Conservation (phyloP, 2,888 invertebrate species). For the Calephelis perditalis region DNA sequence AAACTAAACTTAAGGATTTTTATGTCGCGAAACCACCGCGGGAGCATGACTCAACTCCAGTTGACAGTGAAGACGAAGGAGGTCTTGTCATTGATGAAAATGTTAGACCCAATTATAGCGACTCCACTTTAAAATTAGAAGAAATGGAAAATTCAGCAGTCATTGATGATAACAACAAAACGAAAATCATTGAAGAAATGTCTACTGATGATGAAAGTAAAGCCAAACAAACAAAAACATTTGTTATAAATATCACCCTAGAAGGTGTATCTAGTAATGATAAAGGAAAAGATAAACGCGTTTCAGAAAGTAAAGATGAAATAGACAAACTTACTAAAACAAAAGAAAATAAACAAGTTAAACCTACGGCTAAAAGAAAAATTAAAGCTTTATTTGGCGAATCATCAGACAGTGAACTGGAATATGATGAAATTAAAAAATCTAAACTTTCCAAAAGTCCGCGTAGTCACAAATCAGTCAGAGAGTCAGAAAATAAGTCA, state of each 20-base stretch:
- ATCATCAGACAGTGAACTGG: conserved; percentile 63
- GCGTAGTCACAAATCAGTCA: conserved; percentile 26
- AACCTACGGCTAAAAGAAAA: conserved; percentile 58
- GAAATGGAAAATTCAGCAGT: conserved; percentile 33
- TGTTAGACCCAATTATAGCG: conserved; percentile 34
- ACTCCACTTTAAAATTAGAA: conserved; percentile 42
- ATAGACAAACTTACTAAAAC: conserved; percentile 29
- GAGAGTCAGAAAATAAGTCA: conserved; percentile 9
- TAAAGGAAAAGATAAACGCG: conserved; percentile 25
- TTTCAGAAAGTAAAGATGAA: conserved; percentile 19
- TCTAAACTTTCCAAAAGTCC: conserved; percentile 35
- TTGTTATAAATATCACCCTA: conserved; percentile 65
- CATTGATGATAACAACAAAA: conserved; percentile 43
- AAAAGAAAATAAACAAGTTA: conserved; percentile 40
- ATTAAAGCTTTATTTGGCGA: conserved; percentile 74
- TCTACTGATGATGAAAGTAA: conserved; percentile 25
- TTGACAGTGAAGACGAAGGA: conserved; percentile 50
- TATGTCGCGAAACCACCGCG: conserved; percentile 52
- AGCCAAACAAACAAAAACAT: conserved; percentile 40
- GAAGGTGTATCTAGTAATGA: conserved; percentile 52
- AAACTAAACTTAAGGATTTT: conserved; percentile 67
- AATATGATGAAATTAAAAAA: conserved; percentile 41
- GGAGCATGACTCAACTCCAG: conserved; percentile 37
- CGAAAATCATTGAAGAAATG: conserved; percentile 43
- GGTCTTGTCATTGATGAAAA: conserved; percentile 54